Evolutionary conservation across 1,140 invertebrate species (phyloP), one percentile per base, ranked within the genome.

Genomic region (Drosophila bifasciata): DNA sequence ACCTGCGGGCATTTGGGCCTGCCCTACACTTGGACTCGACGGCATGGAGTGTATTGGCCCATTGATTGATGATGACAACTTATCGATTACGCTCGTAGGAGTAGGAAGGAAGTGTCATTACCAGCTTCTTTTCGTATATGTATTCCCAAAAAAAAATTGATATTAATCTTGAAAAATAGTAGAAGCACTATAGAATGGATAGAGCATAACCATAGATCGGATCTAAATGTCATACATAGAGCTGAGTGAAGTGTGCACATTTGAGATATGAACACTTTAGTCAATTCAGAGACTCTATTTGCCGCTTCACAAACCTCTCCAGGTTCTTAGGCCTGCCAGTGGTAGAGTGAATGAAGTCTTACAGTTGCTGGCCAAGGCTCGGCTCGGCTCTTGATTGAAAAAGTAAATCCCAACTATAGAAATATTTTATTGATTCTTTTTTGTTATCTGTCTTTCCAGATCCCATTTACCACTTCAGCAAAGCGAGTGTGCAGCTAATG

Each of bases 401-500:
- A 36, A 36, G 11, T 36, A 72, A 67, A 59, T 77, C 56, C 56
- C 63, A n/a, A n/a, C n/a, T n/a, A n/a, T n/a, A n/a, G n/a, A n/a
- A n/a, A n/a, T n/a, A n/a, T n/a, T n/a, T n/a, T n/a, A n/a, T n/a
- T n/a, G n/a, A n/a, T n/a, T n/a, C n/a, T 36, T 13, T 36, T 70
- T 77, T 58, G 78, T 88, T 86, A 86, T 86, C 81, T 86, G 53
- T 48, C 61, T 60, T 86, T 78, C 36, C 78, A 86, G 81, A 86
- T 86, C 72, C 51, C 55, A 59, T 63, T 66, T 71, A 66, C 69
- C 55, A 74, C 79, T 61, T 66, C 80, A 73, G 69, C 76, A 62
- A 56, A 67, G 79, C 43, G 68, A 71, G 59, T 64, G 60, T 69
- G 83, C 83, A 74, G 83, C 81, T 88, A 85, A 88, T 85, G 81